Evolutionary conservation across 2,113 vertebrate species (phyloP).

Genomic region (Syrrhaptes paradoxus): DNA sequence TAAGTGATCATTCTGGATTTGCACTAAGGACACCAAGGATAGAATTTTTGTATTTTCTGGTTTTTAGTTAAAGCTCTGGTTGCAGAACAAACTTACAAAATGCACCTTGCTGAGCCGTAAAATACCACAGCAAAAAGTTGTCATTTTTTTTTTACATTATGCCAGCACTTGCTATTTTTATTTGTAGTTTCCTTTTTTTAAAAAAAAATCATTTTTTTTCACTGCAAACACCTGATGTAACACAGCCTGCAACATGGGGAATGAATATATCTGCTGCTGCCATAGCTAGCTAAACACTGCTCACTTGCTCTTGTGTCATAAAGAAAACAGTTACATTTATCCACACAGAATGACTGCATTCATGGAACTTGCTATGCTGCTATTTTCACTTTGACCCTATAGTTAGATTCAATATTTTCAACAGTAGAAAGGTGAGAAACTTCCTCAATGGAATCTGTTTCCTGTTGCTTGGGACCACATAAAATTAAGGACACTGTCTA

Average conservation of each 20-base stretch:
- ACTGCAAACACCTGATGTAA: background rate
- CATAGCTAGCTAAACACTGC: background rate
- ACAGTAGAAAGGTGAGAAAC: background rate
- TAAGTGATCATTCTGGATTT: background rate
- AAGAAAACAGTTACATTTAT: constrained; percentile 9
- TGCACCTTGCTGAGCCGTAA: background rate
- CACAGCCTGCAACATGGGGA: background rate
- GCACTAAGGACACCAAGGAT: background rate
- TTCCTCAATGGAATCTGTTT: background rate
- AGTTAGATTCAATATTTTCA: constrained; percentile 40
- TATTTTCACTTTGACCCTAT: constrained; percentile 10
- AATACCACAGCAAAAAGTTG: background rate
- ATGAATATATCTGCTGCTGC: background rate
- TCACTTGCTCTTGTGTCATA: background rate
- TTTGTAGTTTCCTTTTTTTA: background rate
- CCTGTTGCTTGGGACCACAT: background rate
- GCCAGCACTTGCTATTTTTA: background rate
- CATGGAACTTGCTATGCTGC: background rate
- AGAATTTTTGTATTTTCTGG: background rate
- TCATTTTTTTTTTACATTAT: background rate
- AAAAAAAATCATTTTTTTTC: background rate
- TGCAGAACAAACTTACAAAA: background rate
- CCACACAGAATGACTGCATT: background rate
- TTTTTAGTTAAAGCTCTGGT: background rate
- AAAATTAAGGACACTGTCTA: background rate